Base-by-base conservation (phyloP, 2,888 invertebrate genomes). In the Acheta domesticus region DNA sequence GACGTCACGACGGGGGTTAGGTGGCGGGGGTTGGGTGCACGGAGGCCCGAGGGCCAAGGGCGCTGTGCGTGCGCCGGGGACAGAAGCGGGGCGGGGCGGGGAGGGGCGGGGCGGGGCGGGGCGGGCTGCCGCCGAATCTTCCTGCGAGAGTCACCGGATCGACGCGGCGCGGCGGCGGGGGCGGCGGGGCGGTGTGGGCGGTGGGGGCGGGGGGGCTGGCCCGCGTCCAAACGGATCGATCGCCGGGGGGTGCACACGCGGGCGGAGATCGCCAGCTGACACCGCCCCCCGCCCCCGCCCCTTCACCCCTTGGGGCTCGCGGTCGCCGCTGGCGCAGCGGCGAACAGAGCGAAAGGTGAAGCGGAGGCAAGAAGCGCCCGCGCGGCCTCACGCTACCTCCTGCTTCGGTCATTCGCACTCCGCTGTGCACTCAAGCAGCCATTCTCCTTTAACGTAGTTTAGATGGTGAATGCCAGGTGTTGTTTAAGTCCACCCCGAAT, bases 231-330 rank as follows among this genome's bases (percentile, higher is more conserved):
- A n/a, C 36, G n/a, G n/a, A 62, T 62, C 62, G 62, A 62, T 62
- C 62, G n/a, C 16, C 16, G 62, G n/a, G 62, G 62, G n/a, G 62
- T 8, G 62, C 62, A 11, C 62, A n/a, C 62, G 62, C 62, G 62
- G 62, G n/a, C 62, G 62, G 62, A 62, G 62, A 62, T 62, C 62
- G 62, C 62, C 62, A 62, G 62, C 62, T 62, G 62, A 62, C 16
- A 14, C 62, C n/a, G 16, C 62, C n/a, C 62, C n/a, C 62, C n/a
- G 16, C 62, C 62, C n/a, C 62, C 16, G 0, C 62, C 62, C 62
- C 62, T 16, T 12, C 62, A 5, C 16, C 16, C 62, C 8, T 62
- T 19, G 62, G 8, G n/a, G 5, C n/a, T 62, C 16, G 62, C 62
- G 12, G 14, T 16, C 16, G 62, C 62, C 16, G 14, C 62, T 5